Evolutionary conservation across 2,888 invertebrate species (phyloP).

Genomic region (Drosophila rellima): DNA sequence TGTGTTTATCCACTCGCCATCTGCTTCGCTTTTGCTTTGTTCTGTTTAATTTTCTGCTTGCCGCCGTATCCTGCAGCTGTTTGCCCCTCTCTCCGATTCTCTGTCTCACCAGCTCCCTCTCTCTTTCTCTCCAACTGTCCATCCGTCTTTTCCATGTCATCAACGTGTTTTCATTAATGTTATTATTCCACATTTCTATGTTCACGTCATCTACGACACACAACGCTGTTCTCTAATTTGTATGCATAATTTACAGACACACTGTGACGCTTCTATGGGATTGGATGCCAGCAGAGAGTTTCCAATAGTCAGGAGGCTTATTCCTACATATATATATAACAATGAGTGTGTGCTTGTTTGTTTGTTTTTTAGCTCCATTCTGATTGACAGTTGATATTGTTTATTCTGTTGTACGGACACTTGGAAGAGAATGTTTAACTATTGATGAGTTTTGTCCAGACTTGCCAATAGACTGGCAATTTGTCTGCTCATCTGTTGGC

Average conservation of each 20-base stretch:
- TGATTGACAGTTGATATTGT: constrained; percentile 49
- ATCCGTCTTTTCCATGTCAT: constrained; percentile 40
- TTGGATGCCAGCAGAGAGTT: constrained; percentile 9
- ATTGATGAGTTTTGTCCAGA: constrained; percentile 17
- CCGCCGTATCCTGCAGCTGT: constrained; percentile 71
- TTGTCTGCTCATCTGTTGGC: not conserved
- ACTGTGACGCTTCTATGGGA: constrained; percentile 23
- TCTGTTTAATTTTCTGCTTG: constrained; percentile 79
- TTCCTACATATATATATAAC: constrained; percentile 3
- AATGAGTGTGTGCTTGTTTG: constrained; percentile 17
- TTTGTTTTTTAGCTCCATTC: constrained; percentile 30
- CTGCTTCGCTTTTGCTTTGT: constrained; percentile 72
- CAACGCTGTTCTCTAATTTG: constrained; percentile 71
- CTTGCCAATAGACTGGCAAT: not conserved
- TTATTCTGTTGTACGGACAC: constrained; percentile 8
- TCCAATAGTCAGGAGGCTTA: constrained; percentile 53
- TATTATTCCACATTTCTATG: constrained; percentile 79
- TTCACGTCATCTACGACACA: constrained; percentile 67
- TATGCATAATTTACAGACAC: constrained; percentile 75
- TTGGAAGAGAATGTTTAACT: constrained; percentile 25
- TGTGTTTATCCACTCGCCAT: constrained; percentile 73
- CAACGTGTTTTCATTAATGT: constrained; percentile 80
- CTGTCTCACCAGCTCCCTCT: not conserved
- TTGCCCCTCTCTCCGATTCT: constrained; percentile 33
- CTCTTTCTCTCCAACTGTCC: constrained; percentile 1